Percentiles rank a stretch among this genome's conserved stretches.
phyloP scores from a whole-genome alignment of 2,113 vertebrate genomes.

The Seriola aureovittata region DNA sequence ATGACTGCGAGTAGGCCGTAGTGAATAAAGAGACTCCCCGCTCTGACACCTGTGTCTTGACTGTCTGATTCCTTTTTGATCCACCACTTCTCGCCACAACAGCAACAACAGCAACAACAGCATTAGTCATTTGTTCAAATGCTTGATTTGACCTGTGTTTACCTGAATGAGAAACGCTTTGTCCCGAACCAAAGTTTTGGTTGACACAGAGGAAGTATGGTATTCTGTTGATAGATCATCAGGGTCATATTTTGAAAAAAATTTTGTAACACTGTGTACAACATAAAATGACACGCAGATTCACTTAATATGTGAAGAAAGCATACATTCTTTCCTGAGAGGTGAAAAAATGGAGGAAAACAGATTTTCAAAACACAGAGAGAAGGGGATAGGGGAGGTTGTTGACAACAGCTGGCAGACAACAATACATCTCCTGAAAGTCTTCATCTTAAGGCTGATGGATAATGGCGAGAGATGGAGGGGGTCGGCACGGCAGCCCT shows the following conservation, averaged over 20 bases:
- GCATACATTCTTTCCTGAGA: slow-evolving; percentile 18
- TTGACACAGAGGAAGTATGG: background rate
- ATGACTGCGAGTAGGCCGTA: too few species aligned
- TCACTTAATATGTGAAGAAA: background rate
- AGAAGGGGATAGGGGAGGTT: slow-evolving; percentile 10
- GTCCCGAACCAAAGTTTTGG: too few species aligned
- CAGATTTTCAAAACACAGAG: slow-evolving; percentile 48
- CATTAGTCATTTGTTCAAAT: background rate
- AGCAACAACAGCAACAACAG: too few species aligned
- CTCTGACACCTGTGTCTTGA: too few species aligned
- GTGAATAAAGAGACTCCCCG: too few species aligned
- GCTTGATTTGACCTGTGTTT: background rate
- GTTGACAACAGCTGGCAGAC: slow-evolving; percentile 69
- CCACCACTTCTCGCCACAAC: too few species aligned
- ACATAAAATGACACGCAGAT: background rate
- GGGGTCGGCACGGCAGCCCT: slow-evolving; percentile 27
- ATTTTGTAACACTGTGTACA: background rate
- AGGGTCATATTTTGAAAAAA: background rate
- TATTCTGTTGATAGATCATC: background rate
- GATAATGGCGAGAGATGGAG: slow-evolving; percentile 58
- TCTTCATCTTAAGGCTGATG: slow-evolving; percentile 72
- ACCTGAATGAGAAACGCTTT: background rate
- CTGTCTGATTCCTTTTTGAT: too few species aligned
- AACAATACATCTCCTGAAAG: slow-evolving; percentile 62
- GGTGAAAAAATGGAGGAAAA: slow-evolving; percentile 19